Evolutionary conservation across 2,797 vertebrate species (phyloP).

Genomic region (Amphiprion clarkii): DNA sequence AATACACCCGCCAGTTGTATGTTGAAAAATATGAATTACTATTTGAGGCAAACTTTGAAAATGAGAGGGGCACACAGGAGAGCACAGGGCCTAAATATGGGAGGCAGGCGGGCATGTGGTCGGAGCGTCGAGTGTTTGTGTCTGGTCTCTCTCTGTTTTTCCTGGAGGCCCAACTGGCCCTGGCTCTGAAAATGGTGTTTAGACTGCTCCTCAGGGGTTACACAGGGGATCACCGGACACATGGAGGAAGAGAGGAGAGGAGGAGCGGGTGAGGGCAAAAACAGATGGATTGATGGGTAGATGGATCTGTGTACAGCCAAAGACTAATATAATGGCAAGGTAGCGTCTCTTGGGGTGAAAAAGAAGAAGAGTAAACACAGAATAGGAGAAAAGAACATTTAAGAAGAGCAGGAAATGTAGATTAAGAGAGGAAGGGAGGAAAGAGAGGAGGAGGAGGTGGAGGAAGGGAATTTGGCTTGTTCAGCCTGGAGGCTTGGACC

Average conservation of each 20-base stretch:
- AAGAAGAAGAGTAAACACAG: conserved; percentile 6
- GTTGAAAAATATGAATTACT: conserved; percentile 1
- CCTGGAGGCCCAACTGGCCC: conserved; percentile 60
- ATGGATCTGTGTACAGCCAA: conserved; percentile 16
- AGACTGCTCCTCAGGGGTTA: conserved; percentile 62
- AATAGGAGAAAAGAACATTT: neutral
- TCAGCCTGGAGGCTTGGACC: conserved; percentile 60
- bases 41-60: conserved; percentile 15
- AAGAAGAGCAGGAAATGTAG: conserved; percentile 16
- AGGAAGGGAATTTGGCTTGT: conserved; percentile 40
- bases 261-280: conserved; percentile 40
- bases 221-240: conserved; percentile 54
- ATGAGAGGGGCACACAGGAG: neutral
- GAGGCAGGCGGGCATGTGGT: conserved; percentile 43
- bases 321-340: conserved; percentile 19
- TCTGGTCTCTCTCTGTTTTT: conserved; percentile 67
- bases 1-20: neutral
- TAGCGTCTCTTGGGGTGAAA: conserved; percentile 12
- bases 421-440: conserved; percentile 45
- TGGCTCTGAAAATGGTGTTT: conserved; percentile 62
- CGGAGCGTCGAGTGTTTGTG: conserved; percentile 56
- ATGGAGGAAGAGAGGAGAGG: conserved; percentile 44
- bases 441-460: conserved; percentile 18
- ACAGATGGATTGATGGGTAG: conserved; percentile 55
- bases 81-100: conserved; percentile 27